phyloP scores from a whole-genome alignment of 2,888 invertebrate genomes.

The Polyommatus iphigenia region DNA sequence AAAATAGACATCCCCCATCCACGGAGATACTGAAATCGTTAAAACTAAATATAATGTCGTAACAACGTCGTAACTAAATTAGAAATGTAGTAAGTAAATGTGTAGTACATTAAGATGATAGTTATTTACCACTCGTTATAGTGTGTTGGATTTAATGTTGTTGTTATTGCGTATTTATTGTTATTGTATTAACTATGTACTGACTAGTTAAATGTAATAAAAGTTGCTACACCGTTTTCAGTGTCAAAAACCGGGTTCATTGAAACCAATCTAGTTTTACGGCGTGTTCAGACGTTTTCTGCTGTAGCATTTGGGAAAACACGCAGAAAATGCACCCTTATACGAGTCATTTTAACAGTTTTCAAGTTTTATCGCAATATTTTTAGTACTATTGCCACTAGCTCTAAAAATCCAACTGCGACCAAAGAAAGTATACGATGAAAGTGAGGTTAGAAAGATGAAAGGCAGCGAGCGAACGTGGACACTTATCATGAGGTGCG shows the following conservation, averaged over 20 bases:
- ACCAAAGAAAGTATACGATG: constrained; percentile 5
- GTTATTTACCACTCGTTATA: not conserved
- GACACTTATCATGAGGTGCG: constrained; percentile 20
- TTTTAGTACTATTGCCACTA: not conserved
- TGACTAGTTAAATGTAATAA: not conserved
- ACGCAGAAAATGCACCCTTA: too few relatives aligned
- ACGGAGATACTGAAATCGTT: not conserved
- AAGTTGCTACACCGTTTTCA: not conserved
- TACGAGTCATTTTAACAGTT: not conserved
- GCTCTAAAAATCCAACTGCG: not conserved
- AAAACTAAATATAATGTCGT: constrained; percentile 14
- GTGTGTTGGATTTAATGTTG: not conserved
- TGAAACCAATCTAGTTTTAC: too few relatives aligned
- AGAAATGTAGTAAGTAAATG: not conserved
- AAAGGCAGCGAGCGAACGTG: constrained; percentile 4
- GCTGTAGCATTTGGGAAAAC: too few relatives aligned
- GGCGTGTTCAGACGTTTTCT: too few relatives aligned
- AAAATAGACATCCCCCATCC: constrained; percentile 25
- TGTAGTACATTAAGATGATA: not conserved
- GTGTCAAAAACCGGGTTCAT: too few relatives aligned
- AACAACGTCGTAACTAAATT: not conserved
- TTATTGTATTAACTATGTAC: not conserved
- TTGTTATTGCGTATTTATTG: not conserved
- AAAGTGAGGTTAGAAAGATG: constrained; percentile 12
- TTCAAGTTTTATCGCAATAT: not conserved